Conservation (phyloP, 2,888 invertebrate genomes). For the Harmothoe impar region DNA sequence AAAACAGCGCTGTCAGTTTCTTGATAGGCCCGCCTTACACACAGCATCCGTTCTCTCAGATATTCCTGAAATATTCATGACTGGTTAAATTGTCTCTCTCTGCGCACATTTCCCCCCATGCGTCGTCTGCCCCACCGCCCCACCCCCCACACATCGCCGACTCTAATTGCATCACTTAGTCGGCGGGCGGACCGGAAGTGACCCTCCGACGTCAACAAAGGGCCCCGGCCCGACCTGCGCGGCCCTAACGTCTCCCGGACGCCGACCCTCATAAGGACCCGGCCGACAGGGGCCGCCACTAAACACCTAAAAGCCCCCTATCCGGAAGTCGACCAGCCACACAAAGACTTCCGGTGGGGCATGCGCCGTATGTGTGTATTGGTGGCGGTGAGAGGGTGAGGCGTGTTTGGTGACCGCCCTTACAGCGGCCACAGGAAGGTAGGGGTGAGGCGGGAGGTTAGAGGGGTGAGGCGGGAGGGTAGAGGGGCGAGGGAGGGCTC, state of each 20-base stretch:
- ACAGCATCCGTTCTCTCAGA: background rate
- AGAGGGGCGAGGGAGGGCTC: background rate
- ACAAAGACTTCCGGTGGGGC: constrained; percentile 48
- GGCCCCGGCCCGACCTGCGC: background rate
- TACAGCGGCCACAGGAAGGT: background rate
- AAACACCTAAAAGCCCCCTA: constrained; percentile 32
- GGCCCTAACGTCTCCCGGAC: background rate
- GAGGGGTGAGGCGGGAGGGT: background rate
- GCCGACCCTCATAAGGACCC: constrained; percentile 10
- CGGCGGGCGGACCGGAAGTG: constrained; percentile 19
- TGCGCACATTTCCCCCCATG: background rate
- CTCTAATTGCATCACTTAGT: constrained; percentile 48
- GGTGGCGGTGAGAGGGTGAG: background rate
- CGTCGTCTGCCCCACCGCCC: background rate
- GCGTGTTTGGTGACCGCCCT: background rate
- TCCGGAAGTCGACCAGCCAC: background rate
- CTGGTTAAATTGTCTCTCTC: background rate
- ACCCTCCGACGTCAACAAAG: constrained; percentile 10
- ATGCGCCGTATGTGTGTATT: constrained; percentile 7
- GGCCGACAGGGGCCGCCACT: background rate
- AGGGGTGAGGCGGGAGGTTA: background rate
- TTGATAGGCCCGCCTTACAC: background rate
- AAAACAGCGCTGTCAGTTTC: too few relatives aligned
- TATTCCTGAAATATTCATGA: constrained; percentile 48
- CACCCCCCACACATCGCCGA: background rate